Evolutionary conservation across 2,888 invertebrate genomes (phyloP), one percentile per base, ranked within the genome.

Genomic region (Ametastegia equiseti): DNA sequence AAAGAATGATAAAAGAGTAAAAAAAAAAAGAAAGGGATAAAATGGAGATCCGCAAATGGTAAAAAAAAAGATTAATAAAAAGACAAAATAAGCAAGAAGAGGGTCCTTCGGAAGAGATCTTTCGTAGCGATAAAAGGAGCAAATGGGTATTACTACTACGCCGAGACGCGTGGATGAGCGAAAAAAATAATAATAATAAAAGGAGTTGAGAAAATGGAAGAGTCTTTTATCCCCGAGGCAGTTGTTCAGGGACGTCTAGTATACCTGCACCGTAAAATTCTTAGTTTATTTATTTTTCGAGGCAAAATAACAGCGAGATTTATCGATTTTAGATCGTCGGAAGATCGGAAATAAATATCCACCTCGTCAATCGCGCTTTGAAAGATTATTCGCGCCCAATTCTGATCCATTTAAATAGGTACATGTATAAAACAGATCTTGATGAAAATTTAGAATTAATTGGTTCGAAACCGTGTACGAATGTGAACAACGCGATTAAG

Each of bases 171-270:
- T 27, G 23, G 15, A 30, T 13, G 15, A 30, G 30, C 15, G 60
- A 60, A 60, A 60, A 27, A 60, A 23, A 42, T 9, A 9, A 42
- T 42, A 42, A 42, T 9, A 54, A 23, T 54, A 9, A 60, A 15
- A 60, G 13, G 13, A 60, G 27, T 60, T 27, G 15, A 60, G 60
- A 60, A 60, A 60, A 30, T 5, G 30, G 13, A 60, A 30, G 27
- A 60, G 60, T 60, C 30, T 60, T 30, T 47, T 30, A 30, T 30
- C 15, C 60, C 60, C 6, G 15, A 23, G 60, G 30, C 60, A 60
- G 60, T 60, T 60, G 27, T 60, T 60, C 60, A 60, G 60, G 60
- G 60, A 60, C 60, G 60, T 30, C 30, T 6, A 30, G 60, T 60
- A 27, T 13, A n/a, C n/a, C n/a, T n/a, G n/a, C 27, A 30, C 13